phyloP scores from a whole-genome alignment of 2,888 invertebrate genomes.

The Agriopis leucophaearia region DNA sequence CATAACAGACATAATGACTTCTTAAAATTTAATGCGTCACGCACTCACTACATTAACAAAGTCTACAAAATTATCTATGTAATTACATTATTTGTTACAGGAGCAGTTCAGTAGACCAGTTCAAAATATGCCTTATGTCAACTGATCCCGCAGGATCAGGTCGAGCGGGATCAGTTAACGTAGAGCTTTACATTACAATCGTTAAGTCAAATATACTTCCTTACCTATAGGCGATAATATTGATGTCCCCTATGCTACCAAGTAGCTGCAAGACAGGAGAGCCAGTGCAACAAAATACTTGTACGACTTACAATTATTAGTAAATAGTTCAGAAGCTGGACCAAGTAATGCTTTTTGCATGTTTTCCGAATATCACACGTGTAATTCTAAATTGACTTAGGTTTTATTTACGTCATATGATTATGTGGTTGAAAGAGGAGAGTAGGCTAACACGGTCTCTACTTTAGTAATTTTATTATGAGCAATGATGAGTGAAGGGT shows the following conservation, averaged over 20 bases:
- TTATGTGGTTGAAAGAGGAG: neutral
- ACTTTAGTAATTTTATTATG: neutral
- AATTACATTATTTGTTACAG: too few species aligned
- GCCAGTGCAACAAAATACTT: neutral
- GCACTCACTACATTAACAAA: too few species aligned
- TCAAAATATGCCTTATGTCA: too few species aligned
- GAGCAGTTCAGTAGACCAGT: too few species aligned
- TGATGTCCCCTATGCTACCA: neutral
- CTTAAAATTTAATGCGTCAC: too few species aligned
- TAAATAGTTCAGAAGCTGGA: neutral
- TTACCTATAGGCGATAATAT: neutral
- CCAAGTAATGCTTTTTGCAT: constrained; percentile 2
- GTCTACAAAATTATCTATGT: too few species aligned
- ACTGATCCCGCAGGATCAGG: too few species aligned
- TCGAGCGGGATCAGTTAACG: too few species aligned
- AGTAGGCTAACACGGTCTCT: neutral
- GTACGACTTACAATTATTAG: neutral
- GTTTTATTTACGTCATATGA: constrained; percentile 3
- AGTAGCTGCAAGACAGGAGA: neutral
- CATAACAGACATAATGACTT: too few species aligned
- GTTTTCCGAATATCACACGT: neutral
- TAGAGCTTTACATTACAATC: too few species aligned
- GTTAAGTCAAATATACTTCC: neutral
- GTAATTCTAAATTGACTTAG: neutral
- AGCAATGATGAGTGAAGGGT: neutral